Percentiles rank a stretch among this genome's conserved stretches.
Evolutionary conservation across 2,113 vertebrate species (phyloP).

Genomic region (Dicentrarchus labrax): DNA sequence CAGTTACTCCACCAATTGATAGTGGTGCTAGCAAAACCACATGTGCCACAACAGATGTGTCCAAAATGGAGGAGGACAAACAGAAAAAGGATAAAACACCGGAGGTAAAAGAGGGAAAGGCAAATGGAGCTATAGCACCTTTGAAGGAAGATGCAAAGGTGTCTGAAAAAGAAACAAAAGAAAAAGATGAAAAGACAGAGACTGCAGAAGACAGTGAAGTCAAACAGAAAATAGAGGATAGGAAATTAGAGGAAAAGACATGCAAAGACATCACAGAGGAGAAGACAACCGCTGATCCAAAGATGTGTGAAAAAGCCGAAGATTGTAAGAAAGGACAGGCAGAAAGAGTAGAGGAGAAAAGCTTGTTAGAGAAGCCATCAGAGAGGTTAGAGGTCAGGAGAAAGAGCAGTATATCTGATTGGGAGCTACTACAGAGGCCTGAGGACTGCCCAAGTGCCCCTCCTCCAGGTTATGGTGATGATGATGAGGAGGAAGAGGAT

Average conservation of each 20-base stretch:
- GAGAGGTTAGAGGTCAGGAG: conserved; percentile 77
- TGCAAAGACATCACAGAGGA: conserved; percentile 48
- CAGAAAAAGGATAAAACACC: conserved; percentile 42
- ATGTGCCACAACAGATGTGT: conserved; percentile 62
- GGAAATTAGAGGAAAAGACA: conserved; percentile 45
- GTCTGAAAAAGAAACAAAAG: conserved; percentile 44
- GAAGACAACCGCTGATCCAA: conserved; percentile 40
- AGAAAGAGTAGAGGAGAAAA: conserved; percentile 55
- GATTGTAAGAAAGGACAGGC: conserved; percentile 31
- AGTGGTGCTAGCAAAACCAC: conserved; percentile 60
- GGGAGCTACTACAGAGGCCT: conserved; percentile 77
- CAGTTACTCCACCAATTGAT: conserved; percentile 68
- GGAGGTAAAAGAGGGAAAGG: conserved; percentile 51
- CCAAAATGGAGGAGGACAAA: conserved; percentile 49
- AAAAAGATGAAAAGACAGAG: conserved; percentile 48
- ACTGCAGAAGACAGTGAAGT: conserved; percentile 28
- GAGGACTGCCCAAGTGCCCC: conserved; percentile 71
- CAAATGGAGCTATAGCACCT: neutral
- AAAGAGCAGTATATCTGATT: conserved; percentile 79
- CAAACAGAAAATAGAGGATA: conserved; percentile 50
- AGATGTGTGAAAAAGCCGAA: conserved; percentile 52
- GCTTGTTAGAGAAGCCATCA: conserved; percentile 65
- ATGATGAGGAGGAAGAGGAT: conserved; percentile 60
- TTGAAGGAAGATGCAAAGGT: conserved; percentile 49
- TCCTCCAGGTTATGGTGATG: conserved; percentile 71